These are phyloP conservation scores for Chaetops frenatus DNA, from an alignment of 2,113 vertebrate species.

Conservation along the genomic window DNA sequence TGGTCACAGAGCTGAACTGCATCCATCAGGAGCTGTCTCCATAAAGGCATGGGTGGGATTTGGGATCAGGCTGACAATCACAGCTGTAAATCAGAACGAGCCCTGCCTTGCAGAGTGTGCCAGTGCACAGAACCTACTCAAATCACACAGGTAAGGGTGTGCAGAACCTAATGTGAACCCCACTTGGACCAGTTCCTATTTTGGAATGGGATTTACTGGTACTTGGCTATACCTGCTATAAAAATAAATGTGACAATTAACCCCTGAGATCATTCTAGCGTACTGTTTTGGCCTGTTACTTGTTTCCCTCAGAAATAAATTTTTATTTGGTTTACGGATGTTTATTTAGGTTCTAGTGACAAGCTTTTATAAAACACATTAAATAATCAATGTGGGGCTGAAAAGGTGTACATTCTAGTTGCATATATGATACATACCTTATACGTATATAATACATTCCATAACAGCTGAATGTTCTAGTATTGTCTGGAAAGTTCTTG, in stretches of 20 bases:
- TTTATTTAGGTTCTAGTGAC: conserved; percentile 62
- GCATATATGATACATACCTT: conserved; percentile 48
- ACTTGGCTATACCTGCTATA: conserved; percentile 8
- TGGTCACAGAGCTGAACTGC: neutral
- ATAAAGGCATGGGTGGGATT: neutral
- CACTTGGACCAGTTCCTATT: neutral
- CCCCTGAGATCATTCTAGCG: conserved; percentile 65
- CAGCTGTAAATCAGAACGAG: neutral
- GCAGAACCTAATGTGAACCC: conserved; percentile 3
- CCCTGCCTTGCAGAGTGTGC: neutral
- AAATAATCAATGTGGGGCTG: conserved; percentile 34
- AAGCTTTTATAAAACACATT: conserved; percentile 70
- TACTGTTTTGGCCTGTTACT: conserved; percentile 32
- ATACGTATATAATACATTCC: conserved; percentile 21
- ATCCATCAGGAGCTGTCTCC: neutral
- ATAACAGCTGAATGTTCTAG: neutral
- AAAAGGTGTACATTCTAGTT: conserved; percentile 37
- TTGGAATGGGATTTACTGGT: conserved; percentile 5
- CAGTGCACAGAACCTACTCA: neutral
- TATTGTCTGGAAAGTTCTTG: neutral
- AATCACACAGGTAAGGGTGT: neutral
- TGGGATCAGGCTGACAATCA: neutral
- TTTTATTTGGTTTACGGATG: conserved; percentile 52
- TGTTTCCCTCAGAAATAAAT: conserved; percentile 42
- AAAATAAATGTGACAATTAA: conserved; percentile 52